These are phyloP conservation scores for Helicolenus hilgendorfi DNA, from an alignment of 2,797 vertebrate genomes.

Conservation along the genomic window DNA sequence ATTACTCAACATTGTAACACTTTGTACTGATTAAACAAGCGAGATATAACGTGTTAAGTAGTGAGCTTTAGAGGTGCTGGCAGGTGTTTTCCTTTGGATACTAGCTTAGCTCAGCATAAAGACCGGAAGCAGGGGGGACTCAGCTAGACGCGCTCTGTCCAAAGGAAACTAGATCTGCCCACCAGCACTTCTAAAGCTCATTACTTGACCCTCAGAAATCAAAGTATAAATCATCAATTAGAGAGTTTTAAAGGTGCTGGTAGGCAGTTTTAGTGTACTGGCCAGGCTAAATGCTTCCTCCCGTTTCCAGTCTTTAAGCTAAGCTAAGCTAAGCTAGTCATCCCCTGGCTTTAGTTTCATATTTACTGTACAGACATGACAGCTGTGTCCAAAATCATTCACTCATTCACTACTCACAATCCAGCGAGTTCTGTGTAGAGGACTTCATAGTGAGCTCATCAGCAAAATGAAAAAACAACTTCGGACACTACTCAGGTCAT, in stretches of 20 bases:
- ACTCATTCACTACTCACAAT: not conserved
- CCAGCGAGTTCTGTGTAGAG: not conserved
- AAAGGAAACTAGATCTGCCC: not conserved
- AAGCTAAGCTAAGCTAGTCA: not conserved
- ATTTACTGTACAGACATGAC: not conserved
- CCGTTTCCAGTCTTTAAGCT: not conserved
- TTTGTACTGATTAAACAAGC: not conserved
- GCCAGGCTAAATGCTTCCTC: not conserved
- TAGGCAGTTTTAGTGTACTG: not conserved
- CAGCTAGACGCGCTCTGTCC: not conserved
- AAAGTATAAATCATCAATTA: not conserved
- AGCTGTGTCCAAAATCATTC: not conserved
- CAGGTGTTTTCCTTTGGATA: not conserved
- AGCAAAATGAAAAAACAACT: not conserved
- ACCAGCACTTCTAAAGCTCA: not conserved
- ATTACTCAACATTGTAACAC: not conserved
- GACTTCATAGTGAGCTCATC: not conserved
- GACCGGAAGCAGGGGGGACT: not conserved
- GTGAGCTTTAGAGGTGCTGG: not conserved
- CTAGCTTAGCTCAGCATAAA: not conserved
- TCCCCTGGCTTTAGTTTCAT: not conserved
- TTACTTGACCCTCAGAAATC: not conserved
- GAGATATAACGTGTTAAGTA: not conserved
- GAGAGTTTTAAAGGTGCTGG: not conserved
- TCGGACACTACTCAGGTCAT: not conserved